Conservation (phyloP, 2,797 vertebrate genomes). For the Graptemys geographica region DNA sequence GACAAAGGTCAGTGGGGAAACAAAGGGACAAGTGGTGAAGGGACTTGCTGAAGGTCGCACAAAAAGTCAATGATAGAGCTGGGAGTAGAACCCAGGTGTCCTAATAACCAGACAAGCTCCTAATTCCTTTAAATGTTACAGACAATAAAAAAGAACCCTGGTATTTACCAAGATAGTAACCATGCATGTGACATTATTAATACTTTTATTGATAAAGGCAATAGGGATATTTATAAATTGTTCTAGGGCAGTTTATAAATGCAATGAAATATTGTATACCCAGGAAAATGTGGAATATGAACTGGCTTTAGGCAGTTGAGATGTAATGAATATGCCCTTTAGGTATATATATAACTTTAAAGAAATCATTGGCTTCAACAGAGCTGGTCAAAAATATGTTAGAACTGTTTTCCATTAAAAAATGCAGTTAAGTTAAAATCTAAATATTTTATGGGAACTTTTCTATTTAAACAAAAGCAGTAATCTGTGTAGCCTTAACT, state of each 20-base stretch:
- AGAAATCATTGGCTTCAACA: not conserved
- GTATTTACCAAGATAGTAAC: not conserved
- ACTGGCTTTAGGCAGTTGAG: not conserved
- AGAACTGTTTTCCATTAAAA: not conserved
- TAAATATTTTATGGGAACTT: not conserved
- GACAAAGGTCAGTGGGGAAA: not conserved
- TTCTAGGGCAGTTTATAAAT: not conserved
- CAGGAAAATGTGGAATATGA: not conserved
- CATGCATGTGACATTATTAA: not conserved
- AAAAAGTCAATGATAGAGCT: not conserved
- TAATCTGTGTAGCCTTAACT: not conserved
- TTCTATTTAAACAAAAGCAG: not conserved
- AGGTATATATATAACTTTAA: not conserved
- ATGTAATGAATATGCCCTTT: slow-evolving; percentile 10
- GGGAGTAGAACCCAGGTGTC: not conserved
- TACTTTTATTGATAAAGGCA: not conserved
- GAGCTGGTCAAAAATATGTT: not conserved
- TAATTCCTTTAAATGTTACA: not conserved
- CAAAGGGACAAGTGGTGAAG: not conserved
- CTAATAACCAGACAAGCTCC: not conserved
- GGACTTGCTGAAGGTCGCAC: not conserved
- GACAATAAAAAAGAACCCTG: not conserved
- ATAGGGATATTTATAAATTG: not conserved
- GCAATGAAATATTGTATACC: not conserved
- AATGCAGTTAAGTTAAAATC: not conserved